phyloP scores from a whole-genome alignment of 2,888 invertebrate genomes.

The Dynastes grantii region DNA sequence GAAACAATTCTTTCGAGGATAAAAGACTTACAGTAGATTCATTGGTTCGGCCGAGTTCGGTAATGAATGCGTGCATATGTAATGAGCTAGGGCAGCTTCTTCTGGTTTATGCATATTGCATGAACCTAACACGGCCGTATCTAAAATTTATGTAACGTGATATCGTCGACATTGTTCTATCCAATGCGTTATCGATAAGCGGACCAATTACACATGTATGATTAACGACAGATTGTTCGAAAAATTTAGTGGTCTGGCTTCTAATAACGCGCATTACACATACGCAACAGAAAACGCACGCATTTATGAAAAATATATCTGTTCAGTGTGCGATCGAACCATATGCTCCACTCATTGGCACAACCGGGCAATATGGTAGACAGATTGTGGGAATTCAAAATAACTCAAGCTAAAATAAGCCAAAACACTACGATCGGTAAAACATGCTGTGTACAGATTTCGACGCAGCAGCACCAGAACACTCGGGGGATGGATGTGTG shows the following conservation, averaged over 20 bases:
- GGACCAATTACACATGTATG: slow-evolving; percentile 31
- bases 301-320: slow-evolving; percentile 57
- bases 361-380: slow-evolving; percentile 69
- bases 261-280: slow-evolving; percentile 38
- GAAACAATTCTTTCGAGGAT: too few relatives aligned
- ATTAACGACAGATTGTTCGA: slow-evolving; percentile 31
- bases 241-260: slow-evolving; percentile 34
- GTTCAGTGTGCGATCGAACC: slow-evolving; percentile 64
- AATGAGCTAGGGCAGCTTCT: neutral
- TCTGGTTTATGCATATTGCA: neutral
- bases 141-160: slow-evolving; percentile 26
- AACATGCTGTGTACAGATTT: slow-evolving; percentile 69
- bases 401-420: slow-evolving; percentile 69
- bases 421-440: slow-evolving; percentile 65
- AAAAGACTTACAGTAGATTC: too few relatives aligned
- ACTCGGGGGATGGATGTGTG: slow-evolving; percentile 44
- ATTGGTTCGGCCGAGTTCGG: too few relatives aligned
- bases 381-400: slow-evolving; percentile 70
- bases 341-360: slow-evolving; percentile 65
- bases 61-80: too few relatives aligned
- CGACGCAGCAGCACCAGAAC: slow-evolving; percentile 42
- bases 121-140: neutral
- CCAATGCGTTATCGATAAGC: slow-evolving; percentile 24
- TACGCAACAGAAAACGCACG: slow-evolving; percentile 33
- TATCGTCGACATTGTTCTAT: slow-evolving; percentile 25